A percentile compares a stretch with the other conserved stretches of the same genome.
Evolutionary conservation across 1,140 invertebrate species (phyloP).

Genomic region (Bombus turneri): DNA sequence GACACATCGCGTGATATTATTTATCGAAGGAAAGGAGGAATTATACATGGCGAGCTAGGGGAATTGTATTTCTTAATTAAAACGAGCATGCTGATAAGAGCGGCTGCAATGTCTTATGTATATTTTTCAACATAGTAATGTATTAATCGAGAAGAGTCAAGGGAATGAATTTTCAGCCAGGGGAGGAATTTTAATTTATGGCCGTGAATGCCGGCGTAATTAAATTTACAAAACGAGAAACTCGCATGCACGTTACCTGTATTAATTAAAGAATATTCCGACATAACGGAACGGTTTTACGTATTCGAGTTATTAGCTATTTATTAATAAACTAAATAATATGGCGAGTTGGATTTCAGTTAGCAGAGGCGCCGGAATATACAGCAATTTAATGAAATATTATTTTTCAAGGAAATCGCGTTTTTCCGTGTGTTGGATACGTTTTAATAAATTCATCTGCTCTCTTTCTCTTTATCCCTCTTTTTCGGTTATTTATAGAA

Average conservation of each 20-base stretch:
- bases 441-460: background rate
- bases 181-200: slow-evolving; percentile 30
- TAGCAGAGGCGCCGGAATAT: too few relatives aligned
- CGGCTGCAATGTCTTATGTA: background rate
- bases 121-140: too few relatives aligned
- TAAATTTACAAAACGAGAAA: slow-evolving; percentile 21
- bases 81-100: background rate
- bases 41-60: background rate
- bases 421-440: background rate
- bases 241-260: background rate
- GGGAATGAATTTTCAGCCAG: background rate
- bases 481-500: background rate
- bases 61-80: background rate
- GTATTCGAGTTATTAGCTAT: background rate
- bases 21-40: background rate
- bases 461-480: background rate
- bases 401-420: background rate
- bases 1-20: background rate
- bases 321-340: background rate
- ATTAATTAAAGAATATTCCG: slow-evolving; percentile 22
- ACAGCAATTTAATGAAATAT: background rate
- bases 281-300: background rate
- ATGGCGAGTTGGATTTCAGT: background rate
- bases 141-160: too few relatives aligned
- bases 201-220: slow-evolving; percentile 1